A percentile compares a stretch with the other conserved stretches of the same genome.
These are phyloP conservation scores for Leguminivora glycinivorella DNA, from an alignment of 1,140 invertebrate species.

Conservation along the genomic window DNA sequence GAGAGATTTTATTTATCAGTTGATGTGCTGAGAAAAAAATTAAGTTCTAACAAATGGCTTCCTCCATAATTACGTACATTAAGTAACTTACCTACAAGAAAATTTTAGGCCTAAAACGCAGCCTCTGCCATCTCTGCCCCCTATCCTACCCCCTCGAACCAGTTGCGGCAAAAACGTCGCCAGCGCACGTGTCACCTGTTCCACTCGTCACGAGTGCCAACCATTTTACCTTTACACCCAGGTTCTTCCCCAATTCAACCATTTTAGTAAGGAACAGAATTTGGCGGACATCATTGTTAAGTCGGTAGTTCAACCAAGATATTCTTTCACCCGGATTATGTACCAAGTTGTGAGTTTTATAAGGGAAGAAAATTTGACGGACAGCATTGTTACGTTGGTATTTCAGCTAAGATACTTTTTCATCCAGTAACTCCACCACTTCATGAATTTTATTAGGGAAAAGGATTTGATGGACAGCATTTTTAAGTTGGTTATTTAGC, in stretches of 20 bases:
- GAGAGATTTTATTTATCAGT: no score
- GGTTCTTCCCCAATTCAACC: slow-evolving; percentile 35
- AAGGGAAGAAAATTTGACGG: background rate
- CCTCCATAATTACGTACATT: no score
- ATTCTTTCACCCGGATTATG: background rate
- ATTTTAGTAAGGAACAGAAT: slow-evolving; percentile 32
- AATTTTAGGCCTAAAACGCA: no score
- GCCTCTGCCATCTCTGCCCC: background rate
- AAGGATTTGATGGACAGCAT: no score
- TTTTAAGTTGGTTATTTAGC: no score
- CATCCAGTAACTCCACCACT: no score
- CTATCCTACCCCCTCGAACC: slow-evolving; percentile 39
- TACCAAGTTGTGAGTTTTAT: background rate
- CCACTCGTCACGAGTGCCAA: slow-evolving; percentile 46
- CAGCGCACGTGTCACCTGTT: slow-evolving; percentile 68
- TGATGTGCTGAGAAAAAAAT: no score
- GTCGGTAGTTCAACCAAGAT: background rate
- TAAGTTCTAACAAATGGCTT: no score
- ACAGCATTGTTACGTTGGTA: background rate
- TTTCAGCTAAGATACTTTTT: no score
- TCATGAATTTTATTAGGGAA: no score
- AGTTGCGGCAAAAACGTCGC: slow-evolving; percentile 40
- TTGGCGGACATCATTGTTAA: background rate
- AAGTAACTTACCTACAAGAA: no score
- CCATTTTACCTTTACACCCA: background rate